A percentile compares a stretch with the other conserved stretches of the same genome.
Conservation (phyloP, 2,113 vertebrate species). For the Lophochroa leadbeateri region DNA sequence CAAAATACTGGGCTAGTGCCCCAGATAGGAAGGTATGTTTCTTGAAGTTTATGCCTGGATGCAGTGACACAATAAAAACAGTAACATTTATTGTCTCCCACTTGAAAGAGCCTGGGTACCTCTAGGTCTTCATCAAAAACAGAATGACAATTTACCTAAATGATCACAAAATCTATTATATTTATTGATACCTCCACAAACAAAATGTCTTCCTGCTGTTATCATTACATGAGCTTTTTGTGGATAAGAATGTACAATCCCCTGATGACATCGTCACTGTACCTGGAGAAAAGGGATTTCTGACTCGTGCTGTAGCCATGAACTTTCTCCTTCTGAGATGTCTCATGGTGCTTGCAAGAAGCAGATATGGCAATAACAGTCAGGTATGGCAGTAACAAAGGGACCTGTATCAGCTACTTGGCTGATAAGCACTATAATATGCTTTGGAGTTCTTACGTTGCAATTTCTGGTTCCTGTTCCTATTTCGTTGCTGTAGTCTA, state of each 20-base stretch:
- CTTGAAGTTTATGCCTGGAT: not conserved
- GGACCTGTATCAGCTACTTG: fast-evolving
- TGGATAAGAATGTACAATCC: not conserved
- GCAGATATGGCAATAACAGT: not conserved
- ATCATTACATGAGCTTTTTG: too few species aligned
- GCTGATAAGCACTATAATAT: not conserved
- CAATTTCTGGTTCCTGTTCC: not conserved
- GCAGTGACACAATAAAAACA: not conserved
- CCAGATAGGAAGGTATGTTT: not conserved
- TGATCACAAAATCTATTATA: not conserved
- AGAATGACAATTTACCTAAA: not conserved
- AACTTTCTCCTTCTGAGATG: not conserved
- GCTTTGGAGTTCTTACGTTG: not conserved
- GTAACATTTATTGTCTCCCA: not conserved
- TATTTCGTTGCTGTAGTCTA: not conserved
- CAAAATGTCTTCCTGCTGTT: too few species aligned
- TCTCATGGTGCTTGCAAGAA: not conserved
- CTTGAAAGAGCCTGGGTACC: not conserved
- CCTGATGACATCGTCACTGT: not conserved
- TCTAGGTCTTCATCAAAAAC: not conserved
- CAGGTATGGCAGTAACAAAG: not conserved
- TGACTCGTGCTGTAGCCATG: fast-evolving
- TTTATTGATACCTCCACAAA: not conserved
- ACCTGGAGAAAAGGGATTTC: not conserved
- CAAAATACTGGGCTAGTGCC: fast-evolving